Percentiles rank a stretch among this genome's conserved stretches.
Evolutionary conservation across 1,140 invertebrate species (phyloP).

Genomic region (Phymorhynchus buccinoides): DNA sequence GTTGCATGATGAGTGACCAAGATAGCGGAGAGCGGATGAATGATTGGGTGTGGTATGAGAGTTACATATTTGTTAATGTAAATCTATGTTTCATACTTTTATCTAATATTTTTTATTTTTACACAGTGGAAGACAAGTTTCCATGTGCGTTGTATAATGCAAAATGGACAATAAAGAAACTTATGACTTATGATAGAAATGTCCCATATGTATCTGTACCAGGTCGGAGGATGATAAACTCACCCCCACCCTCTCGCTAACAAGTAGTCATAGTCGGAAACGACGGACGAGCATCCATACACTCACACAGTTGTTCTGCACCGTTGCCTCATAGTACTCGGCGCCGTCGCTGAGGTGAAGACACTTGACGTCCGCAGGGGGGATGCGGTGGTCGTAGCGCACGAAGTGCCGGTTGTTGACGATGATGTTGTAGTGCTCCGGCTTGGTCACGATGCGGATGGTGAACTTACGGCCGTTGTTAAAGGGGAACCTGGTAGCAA

Average conservation of each 20-base stretch:
- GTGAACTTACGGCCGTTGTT: conserved; percentile 81
- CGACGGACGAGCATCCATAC: background rate
- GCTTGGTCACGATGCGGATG: conserved; percentile 82
- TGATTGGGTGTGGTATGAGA: no score
- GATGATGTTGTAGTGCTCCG: conserved; percentile 76
- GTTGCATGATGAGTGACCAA: no score
- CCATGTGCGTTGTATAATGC: no score
- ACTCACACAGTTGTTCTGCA: conserved; percentile 60
- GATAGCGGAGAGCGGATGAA: no score
- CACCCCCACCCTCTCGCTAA: background rate
- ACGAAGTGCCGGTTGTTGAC: conserved; percentile 58
- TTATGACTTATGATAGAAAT: no score
- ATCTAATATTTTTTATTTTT: no score
- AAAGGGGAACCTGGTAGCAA: conserved; percentile 77
- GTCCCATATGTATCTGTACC: no score
- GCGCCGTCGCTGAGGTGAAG: conserved; percentile 53
- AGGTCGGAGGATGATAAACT: no score
- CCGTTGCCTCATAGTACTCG: conserved; percentile 59
- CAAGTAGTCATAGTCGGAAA: background rate
- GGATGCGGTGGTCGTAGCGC: conserved; percentile 52
- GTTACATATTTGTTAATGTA: no score
- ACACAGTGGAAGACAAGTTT: no score
- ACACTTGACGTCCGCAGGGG: conserved; percentile 46
- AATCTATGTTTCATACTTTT: no score
- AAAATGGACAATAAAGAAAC: no score